Evolutionary conservation across 2,888 invertebrate genomes (phyloP).

Genomic region (Dendrolimus pini): DNA sequence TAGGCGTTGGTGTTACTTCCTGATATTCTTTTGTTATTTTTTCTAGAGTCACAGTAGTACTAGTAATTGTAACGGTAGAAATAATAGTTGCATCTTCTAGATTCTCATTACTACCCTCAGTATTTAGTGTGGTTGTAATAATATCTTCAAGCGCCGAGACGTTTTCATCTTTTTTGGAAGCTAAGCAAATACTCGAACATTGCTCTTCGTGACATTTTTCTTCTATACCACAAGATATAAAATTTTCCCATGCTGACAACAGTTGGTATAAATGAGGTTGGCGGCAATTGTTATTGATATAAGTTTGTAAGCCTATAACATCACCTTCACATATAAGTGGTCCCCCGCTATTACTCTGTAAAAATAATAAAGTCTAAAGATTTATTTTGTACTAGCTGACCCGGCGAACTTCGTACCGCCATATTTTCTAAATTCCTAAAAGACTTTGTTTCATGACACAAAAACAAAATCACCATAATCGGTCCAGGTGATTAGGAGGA

Average conservation of each 20-base stretch:
- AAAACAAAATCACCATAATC: too few species aligned
- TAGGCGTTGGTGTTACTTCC: conserved; percentile 1
- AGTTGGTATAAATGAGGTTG: conserved; percentile 55
- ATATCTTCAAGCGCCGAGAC: background rate
- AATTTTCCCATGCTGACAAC: conserved; percentile 44
- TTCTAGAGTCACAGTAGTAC: conserved; percentile 1
- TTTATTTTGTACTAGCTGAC: too few species aligned
- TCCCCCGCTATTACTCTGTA: conserved; percentile 59
- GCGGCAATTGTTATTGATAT: conserved; percentile 47
- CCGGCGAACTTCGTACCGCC: too few species aligned
- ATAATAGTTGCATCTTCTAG: background rate
- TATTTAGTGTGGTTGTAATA: background rate
- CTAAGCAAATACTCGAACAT: conserved; percentile 38
- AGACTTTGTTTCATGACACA: too few species aligned
- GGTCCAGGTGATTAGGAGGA: too few species aligned
- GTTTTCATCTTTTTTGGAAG: conserved; percentile 41
- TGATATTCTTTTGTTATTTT: conserved; percentile 7
- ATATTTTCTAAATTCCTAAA: too few species aligned
- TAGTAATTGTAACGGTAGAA: background rate
- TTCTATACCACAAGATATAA: conserved; percentile 47
- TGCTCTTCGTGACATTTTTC: conserved; percentile 40
- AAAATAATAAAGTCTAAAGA: background rate
- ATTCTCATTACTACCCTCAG: background rate
- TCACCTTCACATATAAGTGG: conserved; percentile 54
- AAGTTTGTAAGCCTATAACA: conserved; percentile 54